Percentiles rank a stretch among this genome's conserved stretches.
Conservation (phyloP, 2,113 vertebrate genomes). For the Solea senegalensis region DNA sequence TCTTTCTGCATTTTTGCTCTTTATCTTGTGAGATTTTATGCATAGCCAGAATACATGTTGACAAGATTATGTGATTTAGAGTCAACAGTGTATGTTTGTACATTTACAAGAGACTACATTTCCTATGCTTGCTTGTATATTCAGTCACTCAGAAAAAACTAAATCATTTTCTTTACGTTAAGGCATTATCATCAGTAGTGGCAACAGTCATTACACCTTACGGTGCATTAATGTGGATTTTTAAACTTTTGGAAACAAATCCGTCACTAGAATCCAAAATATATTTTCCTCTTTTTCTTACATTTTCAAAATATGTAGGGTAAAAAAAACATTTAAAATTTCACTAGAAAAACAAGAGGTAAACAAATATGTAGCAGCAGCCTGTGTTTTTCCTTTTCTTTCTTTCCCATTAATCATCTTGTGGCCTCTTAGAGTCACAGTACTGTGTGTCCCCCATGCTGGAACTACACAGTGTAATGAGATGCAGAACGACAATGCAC, state of each 20-base stretch:
- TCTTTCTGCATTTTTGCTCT: constrained; percentile 13
- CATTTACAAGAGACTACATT: constrained; percentile 17
- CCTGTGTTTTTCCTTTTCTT: not conserved
- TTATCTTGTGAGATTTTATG: constrained; percentile 8
- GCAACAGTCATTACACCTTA: not conserved
- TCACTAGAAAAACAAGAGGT: not conserved
- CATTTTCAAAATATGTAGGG: not conserved
- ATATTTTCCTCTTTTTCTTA: no score
- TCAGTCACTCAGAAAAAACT: no score
- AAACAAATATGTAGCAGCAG: not conserved
- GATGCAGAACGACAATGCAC: not conserved
- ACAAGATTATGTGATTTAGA: no score
- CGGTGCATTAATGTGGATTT: not conserved
- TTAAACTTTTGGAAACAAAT: no score
- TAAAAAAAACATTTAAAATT: no score
- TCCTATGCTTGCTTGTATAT: no score
- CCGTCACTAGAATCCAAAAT: no score
- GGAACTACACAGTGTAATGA: not conserved
- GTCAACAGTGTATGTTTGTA: not conserved
- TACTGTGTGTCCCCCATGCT: not conserved
- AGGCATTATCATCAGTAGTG: not conserved
- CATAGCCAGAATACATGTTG: not conserved
- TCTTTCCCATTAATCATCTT: not conserved
- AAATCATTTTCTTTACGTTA: not conserved
- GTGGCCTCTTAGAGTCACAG: not conserved